Base-by-base conservation (phyloP, 2,888 invertebrate species). In the Netelia melanura region DNA sequence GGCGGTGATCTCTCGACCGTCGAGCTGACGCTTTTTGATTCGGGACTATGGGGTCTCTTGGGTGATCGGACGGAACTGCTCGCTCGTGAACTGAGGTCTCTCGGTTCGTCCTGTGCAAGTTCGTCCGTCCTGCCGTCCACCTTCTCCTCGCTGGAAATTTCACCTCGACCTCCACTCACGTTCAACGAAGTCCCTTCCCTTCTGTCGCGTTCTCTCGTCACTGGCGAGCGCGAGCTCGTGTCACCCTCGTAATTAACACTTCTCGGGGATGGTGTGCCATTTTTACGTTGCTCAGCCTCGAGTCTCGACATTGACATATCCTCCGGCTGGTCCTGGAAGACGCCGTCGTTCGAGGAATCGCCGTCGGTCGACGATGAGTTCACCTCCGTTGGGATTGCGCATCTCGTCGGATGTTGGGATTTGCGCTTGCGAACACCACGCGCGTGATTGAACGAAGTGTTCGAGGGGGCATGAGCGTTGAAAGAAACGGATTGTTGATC, bases 361-460 rank as follows among this genome's bases (percentile, higher is more conserved):
- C 95, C 95, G 88, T 96, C 96, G 64, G 95, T 96, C 78, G 95
- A 95, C 77, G 95, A 95, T 64, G 95, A 95, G 71, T 94, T 94
- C 83, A 94, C 94, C 83, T 95, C 94, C 56, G 94, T 92, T 38
- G 95, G 94, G 68, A 96, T 94, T n/a, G 97, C 96, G 91, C 97
- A 96, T 86, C 97, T 95, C 1, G 97, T 97, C 0, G 98, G 98
- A 92, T 98, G 98, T 89, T 97, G 96, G 89, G 97, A 98, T 94
- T 98, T 98, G 43, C 98, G 95, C 94, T 98, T 98, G 78, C 98
- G 95, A n/a, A 93, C 93, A 0, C 93, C 93, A 14, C 93, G 90
- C 77, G 87, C 92, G 84, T 91, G 91, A 68, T 92, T 88, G 23
- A 91, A 85, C 21, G 91, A 71, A 0, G 81, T 88, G 79, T 89